Evolutionary conservation across 2,797 vertebrate species (phyloP).

Genomic region (Hydrophis major): DNA sequence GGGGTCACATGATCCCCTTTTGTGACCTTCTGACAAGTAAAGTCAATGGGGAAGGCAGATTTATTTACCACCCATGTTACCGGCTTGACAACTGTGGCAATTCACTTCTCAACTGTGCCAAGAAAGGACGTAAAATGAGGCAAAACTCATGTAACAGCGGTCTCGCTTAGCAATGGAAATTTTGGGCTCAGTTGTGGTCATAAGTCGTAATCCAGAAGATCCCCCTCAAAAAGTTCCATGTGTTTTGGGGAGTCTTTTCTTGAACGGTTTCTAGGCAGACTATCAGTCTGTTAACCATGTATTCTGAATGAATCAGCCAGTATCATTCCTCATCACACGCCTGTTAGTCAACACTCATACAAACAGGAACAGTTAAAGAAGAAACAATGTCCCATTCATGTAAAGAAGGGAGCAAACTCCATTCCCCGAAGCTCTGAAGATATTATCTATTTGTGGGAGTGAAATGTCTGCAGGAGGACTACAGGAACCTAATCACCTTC

Average conservation of each 20-base stretch:
- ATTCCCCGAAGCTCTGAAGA: background rate
- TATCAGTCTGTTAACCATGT: background rate
- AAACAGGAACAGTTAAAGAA: background rate
- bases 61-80: no score
- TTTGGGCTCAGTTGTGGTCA: no score
- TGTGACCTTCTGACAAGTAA: no score
- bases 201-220: background rate
- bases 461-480: background rate
- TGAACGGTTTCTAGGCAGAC: background rate
- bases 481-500: background rate
- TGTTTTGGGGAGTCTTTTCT: background rate
- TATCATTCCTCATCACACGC: background rate
- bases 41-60: no score
- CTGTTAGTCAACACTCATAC: background rate
- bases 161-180: no score
- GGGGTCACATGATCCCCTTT: no score
- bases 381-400: background rate
- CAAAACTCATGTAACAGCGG: no score
- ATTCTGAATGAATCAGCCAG: background rate
- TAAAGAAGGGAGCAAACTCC: background rate
- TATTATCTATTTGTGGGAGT: background rate
- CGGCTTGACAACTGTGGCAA: no score
- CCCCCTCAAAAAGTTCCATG: background rate
- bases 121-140: no score
- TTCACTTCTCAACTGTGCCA: no score